Percentiles rank a stretch among this genome's conserved stretches.
phyloP scores from a whole-genome alignment of 1,140 invertebrate species.

The Trichogramma pretiosum region DNA sequence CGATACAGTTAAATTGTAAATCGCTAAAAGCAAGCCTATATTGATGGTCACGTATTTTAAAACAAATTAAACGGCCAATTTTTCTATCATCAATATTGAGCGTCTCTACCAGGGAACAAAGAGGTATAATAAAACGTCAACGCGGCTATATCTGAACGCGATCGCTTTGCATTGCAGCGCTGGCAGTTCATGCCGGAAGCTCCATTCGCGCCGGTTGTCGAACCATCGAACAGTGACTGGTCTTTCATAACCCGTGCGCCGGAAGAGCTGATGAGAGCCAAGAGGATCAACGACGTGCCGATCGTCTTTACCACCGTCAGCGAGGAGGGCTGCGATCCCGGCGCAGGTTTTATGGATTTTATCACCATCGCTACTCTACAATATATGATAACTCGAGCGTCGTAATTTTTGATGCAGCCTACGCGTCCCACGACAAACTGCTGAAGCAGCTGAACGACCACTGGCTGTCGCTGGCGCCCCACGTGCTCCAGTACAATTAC shows the following conservation, averaged over 20 bases:
- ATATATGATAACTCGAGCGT: too few species aligned
- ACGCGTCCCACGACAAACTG: background rate
- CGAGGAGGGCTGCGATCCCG: slow-evolving; percentile 5
- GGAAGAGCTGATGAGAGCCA: background rate
- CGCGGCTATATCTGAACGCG: too few species aligned
- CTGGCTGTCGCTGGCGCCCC: background rate
- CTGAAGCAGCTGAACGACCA: slow-evolving; percentile 3
- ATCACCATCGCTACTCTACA: background rate
- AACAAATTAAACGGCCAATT: too few species aligned
- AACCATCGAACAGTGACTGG: background rate
- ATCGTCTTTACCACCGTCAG: background rate
- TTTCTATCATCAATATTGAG: background rate
- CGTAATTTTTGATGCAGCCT: background rate
- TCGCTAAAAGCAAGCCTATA: too few species aligned
- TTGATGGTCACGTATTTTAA: too few species aligned
- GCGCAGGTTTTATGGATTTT: background rate
- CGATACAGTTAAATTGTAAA: too few species aligned
- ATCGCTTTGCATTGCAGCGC: background rate
- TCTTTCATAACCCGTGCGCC: background rate
- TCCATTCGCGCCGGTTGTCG: slow-evolving; percentile 2
- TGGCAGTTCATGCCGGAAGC: slow-evolving; percentile 7
- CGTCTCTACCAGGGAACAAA: too few species aligned
- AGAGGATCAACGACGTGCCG: background rate
- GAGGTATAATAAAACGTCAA: too few species aligned
- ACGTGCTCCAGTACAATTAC: slow-evolving; percentile 6